A percentile compares a stretch with the other conserved stretches of the same genome.
Conservation (phyloP, 30 jellyfish, hydroid and myxozoan genomes). For the Pelagia noctiluca region DNA sequence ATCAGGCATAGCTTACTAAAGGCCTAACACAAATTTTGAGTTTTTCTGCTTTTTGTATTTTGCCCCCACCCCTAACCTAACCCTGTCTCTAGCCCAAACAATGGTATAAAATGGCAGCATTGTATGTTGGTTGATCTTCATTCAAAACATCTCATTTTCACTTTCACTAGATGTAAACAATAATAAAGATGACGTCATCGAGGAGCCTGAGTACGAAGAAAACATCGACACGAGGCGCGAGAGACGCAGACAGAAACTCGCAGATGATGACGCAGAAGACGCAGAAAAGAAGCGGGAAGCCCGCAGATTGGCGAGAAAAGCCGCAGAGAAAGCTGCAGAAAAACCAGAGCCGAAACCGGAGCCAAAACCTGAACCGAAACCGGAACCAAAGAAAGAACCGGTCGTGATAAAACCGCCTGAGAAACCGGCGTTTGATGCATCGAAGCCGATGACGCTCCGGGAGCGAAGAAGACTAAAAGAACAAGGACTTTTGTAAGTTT, state of each 20-base stretch:
- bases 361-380: conserved; percentile 57
- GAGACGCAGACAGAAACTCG: conserved; percentile 51
- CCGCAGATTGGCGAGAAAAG: conserved; percentile 57
- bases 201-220: conserved; percentile 32
- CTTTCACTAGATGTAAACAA: neutral
- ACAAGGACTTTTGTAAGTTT: conserved; percentile 67
- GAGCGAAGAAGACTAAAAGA: conserved; percentile 70
- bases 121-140: too few species aligned
- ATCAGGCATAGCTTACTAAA: too few species aligned
- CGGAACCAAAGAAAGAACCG: conserved; percentile 36
- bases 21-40: too few species aligned
- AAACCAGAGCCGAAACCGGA: conserved; percentile 9
- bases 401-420: conserved; percentile 55
- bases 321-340: conserved; percentile 1
- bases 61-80: too few species aligned
- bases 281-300: conserved; percentile 43
- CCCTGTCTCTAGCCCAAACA: too few species aligned
- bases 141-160: neutral
- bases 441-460: conserved; percentile 71
- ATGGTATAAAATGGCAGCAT: too few species aligned
- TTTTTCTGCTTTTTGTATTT: too few species aligned
- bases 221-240: conserved; percentile 42
- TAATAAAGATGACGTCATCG: too few species aligned
- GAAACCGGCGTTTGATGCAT: conserved; percentile 45
- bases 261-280: conserved; percentile 57